phyloP scores from a whole-genome alignment of 2,113 vertebrate genomes.

The Dunckerocampus dactyliophorus region DNA sequence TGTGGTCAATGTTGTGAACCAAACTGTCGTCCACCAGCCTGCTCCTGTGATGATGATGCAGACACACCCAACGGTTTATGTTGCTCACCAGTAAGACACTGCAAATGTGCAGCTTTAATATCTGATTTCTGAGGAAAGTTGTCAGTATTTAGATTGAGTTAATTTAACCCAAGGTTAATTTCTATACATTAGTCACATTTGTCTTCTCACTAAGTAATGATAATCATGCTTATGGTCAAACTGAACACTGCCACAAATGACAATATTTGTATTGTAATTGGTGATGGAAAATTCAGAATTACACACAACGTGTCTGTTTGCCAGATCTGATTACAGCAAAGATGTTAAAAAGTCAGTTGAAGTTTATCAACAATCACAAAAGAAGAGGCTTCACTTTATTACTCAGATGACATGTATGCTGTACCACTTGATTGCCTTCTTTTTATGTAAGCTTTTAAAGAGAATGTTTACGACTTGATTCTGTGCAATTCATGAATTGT shows the following conservation, averaged over 20 bases:
- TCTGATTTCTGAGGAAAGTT: no score
- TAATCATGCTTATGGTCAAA: background rate
- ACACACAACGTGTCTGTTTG: background rate
- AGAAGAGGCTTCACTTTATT: no score
- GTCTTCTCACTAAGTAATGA: background rate
- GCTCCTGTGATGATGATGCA: background rate
- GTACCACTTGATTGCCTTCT: no score
- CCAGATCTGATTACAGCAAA: no score
- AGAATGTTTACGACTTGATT: no score
- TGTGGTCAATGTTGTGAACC: background rate
- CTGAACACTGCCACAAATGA: background rate
- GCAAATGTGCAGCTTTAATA: no score
- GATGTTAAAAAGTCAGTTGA: no score
- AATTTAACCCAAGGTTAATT: background rate
- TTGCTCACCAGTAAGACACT: rapidly evolving
- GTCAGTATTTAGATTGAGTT: background rate
- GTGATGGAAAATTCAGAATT: background rate
- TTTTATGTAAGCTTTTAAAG: no score
- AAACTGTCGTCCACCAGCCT: constrained; percentile 28
- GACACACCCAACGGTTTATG: no score
- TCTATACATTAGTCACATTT: background rate
- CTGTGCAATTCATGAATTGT: no score
- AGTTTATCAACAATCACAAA: no score
- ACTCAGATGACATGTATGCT: no score
- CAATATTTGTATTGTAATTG: background rate